Evolutionary conservation across 2,797 vertebrate genomes (phyloP), one percentile per base, ranked within the genome.

Genomic region (Malurus leucopterus): DNA sequence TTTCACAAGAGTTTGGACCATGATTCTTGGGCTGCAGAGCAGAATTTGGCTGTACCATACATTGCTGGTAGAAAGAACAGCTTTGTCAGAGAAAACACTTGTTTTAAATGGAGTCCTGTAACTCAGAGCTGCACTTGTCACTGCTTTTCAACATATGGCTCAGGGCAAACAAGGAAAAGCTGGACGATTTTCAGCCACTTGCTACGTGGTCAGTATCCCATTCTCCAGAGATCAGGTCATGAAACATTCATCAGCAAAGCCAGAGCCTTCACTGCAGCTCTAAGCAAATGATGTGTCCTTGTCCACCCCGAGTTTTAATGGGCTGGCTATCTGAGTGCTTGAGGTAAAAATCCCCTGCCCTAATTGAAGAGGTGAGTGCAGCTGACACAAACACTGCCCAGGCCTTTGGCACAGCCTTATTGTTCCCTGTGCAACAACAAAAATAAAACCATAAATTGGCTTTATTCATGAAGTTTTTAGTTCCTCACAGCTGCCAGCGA

Each of bases 221-320:
- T 77, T 84, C 92, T 91, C 44, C 34, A 80, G 88, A 73, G 91
- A 75, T 36, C 8, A 1, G 27, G 58, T 67, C 76, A 82, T 88
- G 55, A 79, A 95, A 92, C 69, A 83, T 93, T 90, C 59, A 89
- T 89, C 77, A 82, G 58, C 41, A 80, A 84, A 74, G 43, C 40
- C 65, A 57, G 36, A 86, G 15, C 24, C 53, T 72, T 88, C 85
- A 78, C 41, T 63, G 75, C 59, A 91, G 72, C 36, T 40, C 84
- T 74, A 50, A 91, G 46, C 61, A 84, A 79, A 71, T 84, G 61
- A 68, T 17, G 32, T 11, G 4, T 89, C 74, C 41, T 93, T 91
- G 79, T 62, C 80, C 84, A 86, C 27, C 43, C 40, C 2, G 8
- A 32, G 59, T 76, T 95, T 94, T 95, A 95, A 93, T 80, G 64